Base-by-base conservation (phyloP, 2,888 invertebrate genomes). In the Proisotoma minuta region DNA sequence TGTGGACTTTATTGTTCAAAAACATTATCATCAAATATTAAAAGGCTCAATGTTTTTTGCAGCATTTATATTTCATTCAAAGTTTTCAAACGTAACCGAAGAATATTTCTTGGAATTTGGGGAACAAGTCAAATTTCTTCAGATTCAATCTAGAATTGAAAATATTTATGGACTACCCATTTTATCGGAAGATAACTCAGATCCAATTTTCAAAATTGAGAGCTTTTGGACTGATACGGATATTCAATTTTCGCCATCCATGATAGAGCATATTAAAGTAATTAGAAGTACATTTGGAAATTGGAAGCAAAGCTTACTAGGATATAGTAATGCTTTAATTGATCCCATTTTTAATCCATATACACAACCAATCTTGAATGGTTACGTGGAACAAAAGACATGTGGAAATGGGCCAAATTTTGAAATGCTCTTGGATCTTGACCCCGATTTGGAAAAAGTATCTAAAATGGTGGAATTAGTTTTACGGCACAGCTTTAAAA, bases 331-430 rank as follows among this genome's bases (percentile, higher is more conserved):
- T 62, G 85, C 87, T 59, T 82, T 91, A 0, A 84, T 85, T 40
- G 91, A 92, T 73, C 79, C 83, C 1, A 77, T 81, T 23, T 86
- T 87, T 74, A 81, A 84, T 73, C 83, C 86, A 57, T 91, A 91
- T 74, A 89, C 89, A 2, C 85, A 87, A 62, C 92, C 92, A 0
- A 84, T 87, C 20, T 87, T 93, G 66, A 90, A 91, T 82, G 88
- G 87, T 20, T 87, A 89, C 74, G 84, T 85, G 75, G 88, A 91
- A 72, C 87, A 88, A 48, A 84, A 88, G 76, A 84, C 87, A 0
- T 87, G 87, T 59, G 88, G 88, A 1, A 81, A 82, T 27, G 84
- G 90, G 0, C 91, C 91, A 0, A 84, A 85, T 65, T 78, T 92
- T 29, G 79, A 82, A 43, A 85, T 84, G 72, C 82, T 90, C 57